phyloP scores from a whole-genome alignment of 2,888 invertebrate genomes.

The Scelioninae gen. 2 region DNA sequence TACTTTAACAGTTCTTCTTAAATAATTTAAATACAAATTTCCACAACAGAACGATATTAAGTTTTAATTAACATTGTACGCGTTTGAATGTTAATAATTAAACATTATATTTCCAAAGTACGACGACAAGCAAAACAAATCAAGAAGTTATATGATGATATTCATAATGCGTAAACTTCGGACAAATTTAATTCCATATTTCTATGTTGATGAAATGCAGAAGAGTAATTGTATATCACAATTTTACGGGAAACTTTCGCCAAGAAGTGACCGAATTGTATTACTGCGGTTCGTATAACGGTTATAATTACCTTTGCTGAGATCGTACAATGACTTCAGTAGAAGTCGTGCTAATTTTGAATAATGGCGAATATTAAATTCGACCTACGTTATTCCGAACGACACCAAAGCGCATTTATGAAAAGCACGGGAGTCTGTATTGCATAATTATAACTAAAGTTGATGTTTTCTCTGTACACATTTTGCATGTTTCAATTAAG shows the following conservation, averaged over 20 bases:
- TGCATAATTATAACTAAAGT: constrained; percentile 8
- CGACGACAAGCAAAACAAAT: background rate
- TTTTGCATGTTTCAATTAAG: background rate
- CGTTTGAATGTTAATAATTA: background rate
- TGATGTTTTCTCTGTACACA: background rate
- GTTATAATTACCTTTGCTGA: constrained; percentile 18
- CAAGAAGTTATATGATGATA: background rate
- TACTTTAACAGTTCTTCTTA: too few relatives aligned
- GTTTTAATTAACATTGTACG: constrained; percentile 1
- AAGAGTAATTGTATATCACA: constrained; percentile 19
- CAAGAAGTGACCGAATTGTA: constrained; percentile 36
- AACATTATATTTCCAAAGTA: background rate
- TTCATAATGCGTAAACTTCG: constrained; percentile 16
- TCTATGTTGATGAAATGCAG: constrained; percentile 10
- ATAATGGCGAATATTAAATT: constrained; percentile 71
- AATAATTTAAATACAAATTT: too few relatives aligned
- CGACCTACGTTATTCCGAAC: constrained; percentile 54
- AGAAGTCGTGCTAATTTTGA: constrained; percentile 68
- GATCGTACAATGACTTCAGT: constrained; percentile 31
- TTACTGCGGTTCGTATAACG: constrained; percentile 26
- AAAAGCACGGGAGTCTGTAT: constrained; percentile 57
- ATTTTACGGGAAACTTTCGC: constrained; percentile 25
- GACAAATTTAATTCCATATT: constrained; percentile 10
- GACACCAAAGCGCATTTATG: constrained; percentile 58
- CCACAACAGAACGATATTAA: background rate